Conservation (phyloP, 2,113 vertebrate species). For the Epinephelus moara region DNA sequence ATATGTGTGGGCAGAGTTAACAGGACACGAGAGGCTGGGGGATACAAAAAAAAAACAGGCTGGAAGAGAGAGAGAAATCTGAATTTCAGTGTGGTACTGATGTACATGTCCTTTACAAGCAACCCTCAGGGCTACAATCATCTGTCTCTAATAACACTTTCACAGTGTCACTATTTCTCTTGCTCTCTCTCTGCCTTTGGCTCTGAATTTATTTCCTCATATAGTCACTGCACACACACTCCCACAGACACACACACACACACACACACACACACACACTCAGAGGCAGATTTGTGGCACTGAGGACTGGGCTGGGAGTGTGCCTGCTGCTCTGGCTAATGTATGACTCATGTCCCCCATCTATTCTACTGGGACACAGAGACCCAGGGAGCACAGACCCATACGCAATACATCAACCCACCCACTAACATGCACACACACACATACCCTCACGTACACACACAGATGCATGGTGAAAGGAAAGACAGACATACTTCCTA, state of each 20-base stretch:
- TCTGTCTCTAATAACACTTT: conserved; percentile 57
- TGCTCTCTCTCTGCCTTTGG: conserved; percentile 39
- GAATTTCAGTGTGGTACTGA: conserved; percentile 39
- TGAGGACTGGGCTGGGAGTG: conserved; percentile 40
- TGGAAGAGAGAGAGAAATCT: conserved; percentile 28
- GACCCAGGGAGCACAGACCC: conserved; percentile 40
- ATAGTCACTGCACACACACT: conserved; percentile 24
- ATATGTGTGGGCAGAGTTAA: conserved; percentile 15
- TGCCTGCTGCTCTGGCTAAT: conserved; percentile 61
- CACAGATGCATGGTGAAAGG: conserved; percentile 9
- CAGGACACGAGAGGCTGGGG: conserved; percentile 12
- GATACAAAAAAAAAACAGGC: not conserved
- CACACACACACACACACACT: conserved; percentile 5
- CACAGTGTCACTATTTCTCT: conserved; percentile 50
- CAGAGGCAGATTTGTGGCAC: conserved; percentile 54
- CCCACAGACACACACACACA: conserved; percentile 9
- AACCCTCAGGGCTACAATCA: conserved; percentile 58
- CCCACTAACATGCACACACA: not conserved
- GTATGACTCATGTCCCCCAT: conserved; percentile 63
- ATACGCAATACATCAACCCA: conserved; percentile 39
- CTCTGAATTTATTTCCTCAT: conserved; percentile 40
- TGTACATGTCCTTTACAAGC: conserved; percentile 57
- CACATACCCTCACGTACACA: conserved; percentile 17
- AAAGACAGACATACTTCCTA: conserved; percentile 8
- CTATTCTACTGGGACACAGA: conserved; percentile 49